Evolutionary conservation across 2,113 vertebrate genomes (phyloP).

Genomic region (Marcusenius ussheri): DNA sequence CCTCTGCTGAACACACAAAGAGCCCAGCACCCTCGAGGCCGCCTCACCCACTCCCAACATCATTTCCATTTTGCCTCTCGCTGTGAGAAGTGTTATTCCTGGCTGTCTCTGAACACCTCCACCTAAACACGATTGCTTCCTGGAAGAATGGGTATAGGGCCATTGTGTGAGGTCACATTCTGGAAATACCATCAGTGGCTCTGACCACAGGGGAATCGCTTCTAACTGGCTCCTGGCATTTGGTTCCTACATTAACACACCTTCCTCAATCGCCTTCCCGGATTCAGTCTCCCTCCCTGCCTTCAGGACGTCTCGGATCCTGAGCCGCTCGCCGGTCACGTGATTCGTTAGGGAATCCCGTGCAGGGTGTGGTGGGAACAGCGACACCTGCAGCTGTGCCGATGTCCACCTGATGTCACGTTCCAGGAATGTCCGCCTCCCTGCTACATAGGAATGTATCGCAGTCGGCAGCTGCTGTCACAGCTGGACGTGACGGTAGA

Average conservation of each 20-base stretch:
- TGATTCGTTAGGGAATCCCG: neutral
- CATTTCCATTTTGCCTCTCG: neutral
- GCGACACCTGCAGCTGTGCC: neutral
- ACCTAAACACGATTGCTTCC: neutral
- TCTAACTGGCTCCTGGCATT: neutral
- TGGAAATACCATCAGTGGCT: slow-evolving; percentile 5
- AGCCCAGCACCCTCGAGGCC: neutral
- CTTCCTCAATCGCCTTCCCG: neutral
- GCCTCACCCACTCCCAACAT: neutral
- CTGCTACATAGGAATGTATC: neutral
- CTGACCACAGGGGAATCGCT: neutral
- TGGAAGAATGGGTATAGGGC: neutral
- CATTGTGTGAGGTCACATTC: neutral
- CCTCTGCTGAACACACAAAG: neutral
- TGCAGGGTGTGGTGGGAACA: neutral
- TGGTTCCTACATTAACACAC: neutral
- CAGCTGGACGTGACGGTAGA: neutral
- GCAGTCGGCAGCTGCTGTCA: neutral
- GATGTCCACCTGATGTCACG: neutral
- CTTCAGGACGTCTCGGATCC: neutral
- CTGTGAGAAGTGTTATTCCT: neutral
- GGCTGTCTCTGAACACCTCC: neutral
- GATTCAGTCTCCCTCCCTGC: neutral
- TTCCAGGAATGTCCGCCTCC: neutral
- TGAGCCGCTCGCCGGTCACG: neutral